Evolutionary conservation across 2,888 invertebrate genomes (phyloP), one percentile per base, ranked within the genome.

Genomic region (Hemistola chrysoprasaria): DNA sequence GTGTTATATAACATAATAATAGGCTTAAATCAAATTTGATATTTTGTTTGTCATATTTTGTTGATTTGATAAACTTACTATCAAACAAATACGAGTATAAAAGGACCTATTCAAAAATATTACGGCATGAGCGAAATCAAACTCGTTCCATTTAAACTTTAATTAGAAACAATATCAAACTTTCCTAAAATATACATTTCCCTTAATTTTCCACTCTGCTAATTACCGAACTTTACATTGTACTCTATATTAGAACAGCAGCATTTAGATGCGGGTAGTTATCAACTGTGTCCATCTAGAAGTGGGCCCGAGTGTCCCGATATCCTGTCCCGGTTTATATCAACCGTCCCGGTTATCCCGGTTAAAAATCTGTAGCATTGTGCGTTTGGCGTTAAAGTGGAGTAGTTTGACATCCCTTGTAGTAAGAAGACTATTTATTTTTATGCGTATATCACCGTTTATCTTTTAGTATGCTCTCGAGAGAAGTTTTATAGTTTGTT

Each of bases 361-460:
- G 36, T 29, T 47, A 41, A 45, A 45, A 47, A 54, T 49, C 49
- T 39, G 25, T 47, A 35, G 38, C 31, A 48, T 43, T 44, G 48
- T 54, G 54, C 47, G 42, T 54, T 51, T 54, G 54, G 45, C 54
- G 36, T 51, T 53, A 44, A 44, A 47, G 41, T 36, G 28, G 16
- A 4, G 16, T 16, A 16, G 16, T 16, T 16, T 16, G 16, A 16
- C 16, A 16, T 16, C 16, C 16, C 16, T 16, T 4, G n/a, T n/a
- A n/a, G n/a, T n/a, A n/a, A n/a, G n/a, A n/a, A n/a, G 16, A 7
- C 38, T 8, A 21, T 38, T 37, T 28, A 29, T 16, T 33, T 38
- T 42, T 32, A 25, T 37, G 23, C 20, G 3, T 11, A 11, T 38
- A 11, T 16, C 3, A n/a, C 11, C 31, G 23, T 16, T 16, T 16